A percentile compares a stretch with the other conserved stretches of the same genome.
phyloP scores from a whole-genome alignment of 37 sponge, comb jelly and placozoan species.

The Axinella damicornis region DNA sequence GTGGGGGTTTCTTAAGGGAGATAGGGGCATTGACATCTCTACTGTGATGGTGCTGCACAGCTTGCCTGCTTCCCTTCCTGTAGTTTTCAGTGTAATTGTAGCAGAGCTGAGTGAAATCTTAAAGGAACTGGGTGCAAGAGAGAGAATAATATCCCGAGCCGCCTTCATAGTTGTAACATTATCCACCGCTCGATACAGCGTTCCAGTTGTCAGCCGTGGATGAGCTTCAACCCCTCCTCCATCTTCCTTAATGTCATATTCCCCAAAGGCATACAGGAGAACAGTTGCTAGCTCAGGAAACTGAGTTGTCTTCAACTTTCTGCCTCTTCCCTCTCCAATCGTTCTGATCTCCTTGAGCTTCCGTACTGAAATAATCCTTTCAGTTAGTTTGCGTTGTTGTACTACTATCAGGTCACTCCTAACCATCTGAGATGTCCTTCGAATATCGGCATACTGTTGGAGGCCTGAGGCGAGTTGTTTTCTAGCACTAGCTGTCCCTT shows the following conservation, averaged over 20 bases:
- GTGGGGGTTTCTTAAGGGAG: background rate
- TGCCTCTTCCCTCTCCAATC: slow-evolving; percentile 13
- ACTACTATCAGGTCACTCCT: background rate
- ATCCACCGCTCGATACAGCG: background rate
- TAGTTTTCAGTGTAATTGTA: slow-evolving; percentile 12
- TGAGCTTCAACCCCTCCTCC: slow-evolving; percentile 8
- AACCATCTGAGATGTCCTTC: slow-evolving; percentile 3
- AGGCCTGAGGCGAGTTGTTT: background rate
- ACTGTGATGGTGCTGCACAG: background rate
- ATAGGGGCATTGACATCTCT: background rate
- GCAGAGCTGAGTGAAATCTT: slow-evolving; percentile 5
- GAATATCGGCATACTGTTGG: background rate
- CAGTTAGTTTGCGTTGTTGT: slow-evolving; percentile 17
- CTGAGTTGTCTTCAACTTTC: background rate
- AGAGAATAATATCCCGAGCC: background rate
- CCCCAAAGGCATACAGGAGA: slow-evolving; percentile 15
- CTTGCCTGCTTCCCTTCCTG: background rate
- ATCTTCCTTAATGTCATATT: background rate
- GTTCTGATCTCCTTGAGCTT: background rate
- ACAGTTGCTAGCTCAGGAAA: background rate
- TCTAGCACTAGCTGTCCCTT: background rate
- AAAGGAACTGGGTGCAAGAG: slow-evolving; percentile 3
- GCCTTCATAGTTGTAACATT: background rate
- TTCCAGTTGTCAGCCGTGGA: slow-evolving; percentile 8
- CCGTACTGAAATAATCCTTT: background rate